Conservation (phyloP, 2,797 vertebrate species). For the Ibycter americanus region DNA sequence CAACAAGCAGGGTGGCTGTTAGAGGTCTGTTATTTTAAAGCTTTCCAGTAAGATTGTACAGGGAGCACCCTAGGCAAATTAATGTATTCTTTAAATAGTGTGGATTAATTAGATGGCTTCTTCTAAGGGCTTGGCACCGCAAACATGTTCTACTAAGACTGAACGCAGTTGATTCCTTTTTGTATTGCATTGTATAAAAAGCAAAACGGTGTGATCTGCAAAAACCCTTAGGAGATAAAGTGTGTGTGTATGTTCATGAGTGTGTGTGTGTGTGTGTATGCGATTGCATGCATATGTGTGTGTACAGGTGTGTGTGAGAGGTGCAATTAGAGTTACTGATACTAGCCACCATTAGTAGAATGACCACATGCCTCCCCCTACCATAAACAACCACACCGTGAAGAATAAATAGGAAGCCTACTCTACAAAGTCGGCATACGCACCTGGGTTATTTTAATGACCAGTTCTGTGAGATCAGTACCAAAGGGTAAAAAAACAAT, state of each 20-base stretch:
- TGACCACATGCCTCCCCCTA: neutral
- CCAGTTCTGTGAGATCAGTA: neutral
- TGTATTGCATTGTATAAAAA: neutral
- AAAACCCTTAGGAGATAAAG: neutral
- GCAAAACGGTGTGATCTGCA: neutral
- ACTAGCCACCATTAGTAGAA: neutral
- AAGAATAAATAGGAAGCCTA: neutral
- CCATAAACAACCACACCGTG: neutral
- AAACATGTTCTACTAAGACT: neutral
- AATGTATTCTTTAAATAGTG: neutral
- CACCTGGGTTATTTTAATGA: neutral
- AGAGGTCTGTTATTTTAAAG: neutral
- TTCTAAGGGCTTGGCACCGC: neutral
- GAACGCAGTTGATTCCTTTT: neutral
- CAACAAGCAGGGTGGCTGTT: neutral
- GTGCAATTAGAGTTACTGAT: neutral
- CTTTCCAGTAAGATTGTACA: neutral
- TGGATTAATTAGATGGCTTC: neutral
- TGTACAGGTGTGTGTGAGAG: neutral
- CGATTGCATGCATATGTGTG: accelerated
- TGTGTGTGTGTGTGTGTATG: neutral
- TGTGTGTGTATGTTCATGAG: accelerated
- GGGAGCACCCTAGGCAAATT: neutral
- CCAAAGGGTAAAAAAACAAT: neutral
- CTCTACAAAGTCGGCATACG: neutral